Percentiles rank a stretch among this genome's conserved stretches.
Evolutionary conservation across 2,113 vertebrate species (phyloP).

Genomic region (Phylloscopus trochiloides): DNA sequence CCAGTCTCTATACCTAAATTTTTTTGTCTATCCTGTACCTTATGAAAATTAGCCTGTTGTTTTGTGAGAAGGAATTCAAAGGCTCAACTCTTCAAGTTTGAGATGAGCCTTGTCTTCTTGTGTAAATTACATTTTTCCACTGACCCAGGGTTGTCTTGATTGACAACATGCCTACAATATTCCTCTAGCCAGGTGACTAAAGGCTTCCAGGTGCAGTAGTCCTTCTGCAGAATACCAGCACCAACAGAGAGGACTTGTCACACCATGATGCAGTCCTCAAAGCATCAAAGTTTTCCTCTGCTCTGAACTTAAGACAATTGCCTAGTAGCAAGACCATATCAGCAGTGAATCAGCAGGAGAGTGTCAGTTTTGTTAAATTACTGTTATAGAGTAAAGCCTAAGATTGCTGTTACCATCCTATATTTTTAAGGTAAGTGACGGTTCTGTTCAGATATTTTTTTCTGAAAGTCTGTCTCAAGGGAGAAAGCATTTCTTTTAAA

Average conservation of each 20-base stretch:
- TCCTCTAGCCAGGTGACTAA: background rate
- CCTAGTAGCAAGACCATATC: background rate
- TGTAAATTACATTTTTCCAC: background rate
- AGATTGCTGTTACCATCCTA: background rate
- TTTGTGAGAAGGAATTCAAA: background rate
- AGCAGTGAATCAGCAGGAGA: slow-evolving; percentile 12
- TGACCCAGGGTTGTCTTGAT: background rate
- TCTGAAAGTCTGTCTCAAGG: background rate
- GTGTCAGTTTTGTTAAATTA: slow-evolving; percentile 38
- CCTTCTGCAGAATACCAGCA: background rate
- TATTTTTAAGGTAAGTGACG: slow-evolving; percentile 33
- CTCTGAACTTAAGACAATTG: background rate
- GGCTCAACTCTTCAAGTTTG: background rate
- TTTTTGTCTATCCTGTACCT: background rate
- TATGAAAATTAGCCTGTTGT: background rate
- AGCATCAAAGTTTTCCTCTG: background rate
- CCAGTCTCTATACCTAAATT: background rate
- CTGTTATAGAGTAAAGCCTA: slow-evolving; percentile 1
- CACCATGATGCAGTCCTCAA: background rate
- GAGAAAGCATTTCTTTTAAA: background rate
- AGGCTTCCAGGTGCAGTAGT: background rate
- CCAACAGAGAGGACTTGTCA: background rate
- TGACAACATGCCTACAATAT: background rate
- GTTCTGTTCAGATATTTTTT: background rate
- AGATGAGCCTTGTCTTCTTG: background rate